Base-by-base conservation (phyloP, 37 sponge, comb jelly and placozoan genomes). In the Ianthella basta region DNA sequence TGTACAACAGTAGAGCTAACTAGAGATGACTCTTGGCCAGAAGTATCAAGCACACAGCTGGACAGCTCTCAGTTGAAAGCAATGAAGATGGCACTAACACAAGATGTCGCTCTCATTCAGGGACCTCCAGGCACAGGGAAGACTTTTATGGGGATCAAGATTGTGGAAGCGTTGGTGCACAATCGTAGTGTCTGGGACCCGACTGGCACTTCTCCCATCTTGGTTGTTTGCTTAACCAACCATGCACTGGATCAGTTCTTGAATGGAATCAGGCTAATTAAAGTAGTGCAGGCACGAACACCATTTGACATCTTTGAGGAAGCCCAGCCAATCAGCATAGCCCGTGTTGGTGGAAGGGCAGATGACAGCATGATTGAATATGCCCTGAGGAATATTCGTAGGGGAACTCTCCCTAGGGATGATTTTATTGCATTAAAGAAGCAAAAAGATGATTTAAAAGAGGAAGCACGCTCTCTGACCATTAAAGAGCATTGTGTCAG, bases 121-220 rank as follows among this genome's bases (percentile, higher is more conserved):
- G 98, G 98, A 21, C 98, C 98, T 27, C 98, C 98, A 44, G 98
- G 98, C 29, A 98, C 96, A 50, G 98, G 98, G 23, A 98, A 98
- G 85, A 96, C 98, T 16, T 96, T 90, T 68, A 84, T 98, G 86
- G 98, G 98, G 10, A 39, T 88, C 32, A 94, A 96, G 70, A 85
- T 95, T 35, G 91, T 94, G 12, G 79, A 96, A 55, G 70, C 88
- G 19, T 70, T 97, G 18, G 65, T 91, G 15, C 70, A 72, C 16
- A 94, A 95, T 64, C 59, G 80, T 18, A 30, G 64, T 21, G 60
- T 83, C 12, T 92, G 90, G 93, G 89, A 88, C 74, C 64, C 84
- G 20, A 40, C 25, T 23, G 75, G 41, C 6, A 53, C 72, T 34
- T 86, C 88, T 56, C 89, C 99, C 13, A 98, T 98, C 40, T 70